These are phyloP conservation scores for Lumbricus terrestris DNA, from an alignment of 2,888 invertebrate species.

Conservation along the genomic window DNA sequence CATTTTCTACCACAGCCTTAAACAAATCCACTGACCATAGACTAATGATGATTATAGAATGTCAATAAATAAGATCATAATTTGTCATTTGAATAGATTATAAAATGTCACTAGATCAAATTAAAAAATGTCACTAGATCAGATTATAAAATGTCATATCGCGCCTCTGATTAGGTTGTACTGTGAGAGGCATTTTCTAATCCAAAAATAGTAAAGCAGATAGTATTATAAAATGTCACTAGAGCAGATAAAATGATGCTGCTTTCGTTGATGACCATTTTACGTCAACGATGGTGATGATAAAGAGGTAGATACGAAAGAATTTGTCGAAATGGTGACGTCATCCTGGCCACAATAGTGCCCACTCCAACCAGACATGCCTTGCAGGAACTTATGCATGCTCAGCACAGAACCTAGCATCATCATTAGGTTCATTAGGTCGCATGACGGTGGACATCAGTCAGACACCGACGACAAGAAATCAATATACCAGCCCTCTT, in stretches of 20 bases:
- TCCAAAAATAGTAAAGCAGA: too few relatives aligned
- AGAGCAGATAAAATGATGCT: not conserved
- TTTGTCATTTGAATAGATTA: too few relatives aligned
- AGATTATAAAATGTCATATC: too few relatives aligned
- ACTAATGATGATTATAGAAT: too few relatives aligned
- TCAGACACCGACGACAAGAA: not conserved
- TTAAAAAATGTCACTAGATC: too few relatives aligned
- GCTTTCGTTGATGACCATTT: not conserved
- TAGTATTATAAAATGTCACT: too few relatives aligned
- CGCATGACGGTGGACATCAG: not conserved
- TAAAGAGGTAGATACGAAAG: too few relatives aligned
- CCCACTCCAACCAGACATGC: not conserved
- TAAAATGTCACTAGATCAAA: too few relatives aligned
- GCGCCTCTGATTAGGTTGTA: too few relatives aligned
- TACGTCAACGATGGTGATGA: not conserved
- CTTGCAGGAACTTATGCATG: not conserved
- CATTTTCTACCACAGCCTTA: not conserved
- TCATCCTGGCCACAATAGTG: not conserved
- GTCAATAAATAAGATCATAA: too few relatives aligned
- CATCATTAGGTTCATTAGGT: conserved; percentile 3
- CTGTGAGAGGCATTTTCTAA: too few relatives aligned
- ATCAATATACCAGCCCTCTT: not conserved
- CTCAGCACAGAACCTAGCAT: not conserved
- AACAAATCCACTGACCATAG: not conserved
- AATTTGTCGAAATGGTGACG: too few relatives aligned